Conservation (phyloP, 2,888 invertebrate genomes). For the Melanostoma mellinum region DNA sequence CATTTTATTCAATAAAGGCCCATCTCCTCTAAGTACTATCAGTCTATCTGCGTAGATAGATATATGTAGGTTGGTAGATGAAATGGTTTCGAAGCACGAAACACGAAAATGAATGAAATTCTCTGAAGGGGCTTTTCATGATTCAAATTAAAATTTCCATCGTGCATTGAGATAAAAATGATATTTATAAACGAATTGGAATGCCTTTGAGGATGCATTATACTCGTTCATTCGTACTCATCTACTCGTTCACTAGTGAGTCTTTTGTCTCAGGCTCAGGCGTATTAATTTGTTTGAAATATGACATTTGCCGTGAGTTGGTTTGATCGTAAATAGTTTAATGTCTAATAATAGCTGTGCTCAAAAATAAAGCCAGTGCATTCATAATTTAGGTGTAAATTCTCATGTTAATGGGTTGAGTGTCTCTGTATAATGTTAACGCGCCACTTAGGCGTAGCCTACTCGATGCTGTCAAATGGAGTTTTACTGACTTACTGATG, state of each 20-base stretch:
- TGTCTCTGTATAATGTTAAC: neutral
- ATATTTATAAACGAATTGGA: constrained; percentile 59
- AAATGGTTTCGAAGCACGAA: neutral
- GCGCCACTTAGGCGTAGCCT: constrained; percentile 40
- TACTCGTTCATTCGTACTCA: neutral
- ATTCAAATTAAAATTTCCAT: constrained; percentile 56
- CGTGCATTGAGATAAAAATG: constrained; percentile 46
- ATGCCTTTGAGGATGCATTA: constrained; percentile 46
- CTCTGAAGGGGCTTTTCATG: constrained; percentile 53
- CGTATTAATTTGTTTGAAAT: constrained; percentile 62
- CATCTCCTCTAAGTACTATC: neutral
- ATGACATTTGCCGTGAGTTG: constrained; percentile 44
- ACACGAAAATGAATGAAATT: constrained; percentile 59
- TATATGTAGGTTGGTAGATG: too few relatives aligned
- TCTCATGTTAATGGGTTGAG: constrained; percentile 43
- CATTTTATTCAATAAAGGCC: constrained; percentile 18
- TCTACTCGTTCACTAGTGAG: neutral
- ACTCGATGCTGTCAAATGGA: constrained; percentile 35
- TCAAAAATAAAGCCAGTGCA: constrained; percentile 35
- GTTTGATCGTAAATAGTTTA: constrained; percentile 41
- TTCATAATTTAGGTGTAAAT: constrained; percentile 57
- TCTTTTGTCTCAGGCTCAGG: constrained; percentile 58
- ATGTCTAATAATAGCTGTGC: constrained; percentile 8
- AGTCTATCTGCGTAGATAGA: neutral
- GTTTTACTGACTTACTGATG: constrained; percentile 32